Base-by-base conservation (phyloP, 2,888 invertebrate species). In the Vandiemenella viatica region DNA sequence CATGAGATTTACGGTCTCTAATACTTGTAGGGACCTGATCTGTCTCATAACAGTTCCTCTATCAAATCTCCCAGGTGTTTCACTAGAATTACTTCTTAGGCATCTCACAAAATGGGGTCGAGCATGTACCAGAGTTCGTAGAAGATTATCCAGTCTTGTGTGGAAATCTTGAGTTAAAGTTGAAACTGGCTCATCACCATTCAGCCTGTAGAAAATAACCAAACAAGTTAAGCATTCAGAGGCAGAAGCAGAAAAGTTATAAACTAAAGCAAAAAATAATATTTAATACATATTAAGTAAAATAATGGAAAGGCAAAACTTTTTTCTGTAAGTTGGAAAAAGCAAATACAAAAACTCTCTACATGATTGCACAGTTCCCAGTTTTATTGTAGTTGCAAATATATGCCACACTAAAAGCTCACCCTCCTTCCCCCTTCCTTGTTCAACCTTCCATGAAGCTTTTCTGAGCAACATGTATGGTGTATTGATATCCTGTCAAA, bases 141-240 rank as follows among this genome's bases (percentile, higher is more conserved):
- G 70, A 59, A 95, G 74, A 70, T 91, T 91, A 69, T 95, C 92
- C 55, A 95, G 75, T 37, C 92, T 77, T 53, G 89, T 89, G 69
- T 93, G 92, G 67, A 95, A 95, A 71, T 95, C 93, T 72, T 91
- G 91, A 49, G 92, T 92, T 52, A 93, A 72, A 23, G 92, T 91
- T 42, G 88, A 85, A 50, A 87, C 80, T 5, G 87, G 85, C 63
- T 86, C 87, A 65, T 85, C 84, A 4, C 85, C 87, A 65, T 85
- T 86, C 54, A 84, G 67, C 51, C 75, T 75, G 56, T 10, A 58
- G 32, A n/a, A 15, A 21, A 45, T 15, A 22, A 37, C 18, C 10
- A 43, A 23, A 22, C 18, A n/a, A n/a, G n/a, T n/a, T n/a, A n/a
- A n/a, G n/a, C n/a, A n/a, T n/a, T n/a, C n/a, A n/a, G n/a, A n/a